Conservation (phyloP, 2,888 invertebrate species). For the Parnassius orleans region DNA sequence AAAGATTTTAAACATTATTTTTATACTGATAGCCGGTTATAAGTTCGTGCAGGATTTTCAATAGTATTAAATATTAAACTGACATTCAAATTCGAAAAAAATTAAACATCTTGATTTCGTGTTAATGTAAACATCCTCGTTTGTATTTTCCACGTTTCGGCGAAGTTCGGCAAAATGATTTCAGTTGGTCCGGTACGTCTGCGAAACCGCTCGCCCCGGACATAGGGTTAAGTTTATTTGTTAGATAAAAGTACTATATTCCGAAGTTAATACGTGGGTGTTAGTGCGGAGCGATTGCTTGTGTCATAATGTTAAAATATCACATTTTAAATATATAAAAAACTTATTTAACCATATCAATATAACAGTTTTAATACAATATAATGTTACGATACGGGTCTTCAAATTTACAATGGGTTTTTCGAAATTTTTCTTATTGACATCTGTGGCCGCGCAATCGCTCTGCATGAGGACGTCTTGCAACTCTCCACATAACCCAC, state of each 20-base stretch:
- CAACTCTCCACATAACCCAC: slow-evolving; percentile 83
- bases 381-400: slow-evolving; percentile 17
- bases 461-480: slow-evolving; percentile 60
- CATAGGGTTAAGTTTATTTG: slow-evolving; percentile 77
- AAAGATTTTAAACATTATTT: slow-evolving; percentile 77
- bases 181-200: slow-evolving; percentile 61
- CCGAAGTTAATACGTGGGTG: slow-evolving; percentile 59
- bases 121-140: slow-evolving; percentile 71
- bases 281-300: slow-evolving; percentile 48
- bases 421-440: slow-evolving; percentile 22
- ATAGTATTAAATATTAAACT: slow-evolving; percentile 60
- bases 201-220: slow-evolving; percentile 46
- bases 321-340: slow-evolving; percentile 14
- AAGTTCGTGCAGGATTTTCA: slow-evolving; percentile 70
- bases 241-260: slow-evolving; percentile 72
- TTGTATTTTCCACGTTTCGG: slow-evolving; percentile 68
- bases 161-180: slow-evolving; percentile 63
- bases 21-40: slow-evolving; percentile 80
- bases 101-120: slow-evolving; percentile 65
- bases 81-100: slow-evolving; percentile 65
- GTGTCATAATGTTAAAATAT: slow-evolving; percentile 21
- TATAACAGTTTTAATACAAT: slow-evolving; percentile 12
- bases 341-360: slow-evolving; percentile 12
- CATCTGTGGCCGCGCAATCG: slow-evolving; percentile 36
- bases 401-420: slow-evolving; percentile 13